Conservation (phyloP, 2,888 invertebrate species). For the Notocelia uddmanniana region DNA sequence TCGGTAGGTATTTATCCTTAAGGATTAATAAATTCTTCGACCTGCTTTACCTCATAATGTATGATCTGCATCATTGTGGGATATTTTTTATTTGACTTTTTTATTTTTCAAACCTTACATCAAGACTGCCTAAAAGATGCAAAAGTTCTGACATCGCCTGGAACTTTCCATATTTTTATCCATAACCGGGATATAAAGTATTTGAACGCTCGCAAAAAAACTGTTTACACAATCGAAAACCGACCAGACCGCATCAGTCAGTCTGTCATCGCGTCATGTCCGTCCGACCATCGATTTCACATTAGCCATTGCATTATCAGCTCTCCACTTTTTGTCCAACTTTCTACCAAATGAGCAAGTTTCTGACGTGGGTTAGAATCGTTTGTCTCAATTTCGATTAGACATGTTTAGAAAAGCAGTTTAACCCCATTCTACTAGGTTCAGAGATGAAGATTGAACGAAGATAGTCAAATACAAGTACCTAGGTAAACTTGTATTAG, state of each 20-base stretch:
- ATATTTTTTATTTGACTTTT: too few relatives aligned
- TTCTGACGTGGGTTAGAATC: constrained; percentile 30
- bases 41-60: too few relatives aligned
- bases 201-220: not conserved
- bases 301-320: constrained; percentile 60
- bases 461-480: not conserved
- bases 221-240: constrained; percentile 35
- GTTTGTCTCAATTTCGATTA: constrained; percentile 40
- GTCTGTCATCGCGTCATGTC: constrained; percentile 53
- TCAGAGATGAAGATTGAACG: not conserved
- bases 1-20: too few relatives aligned
- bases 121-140: too few relatives aligned
- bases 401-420: not conserved
- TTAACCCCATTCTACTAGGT: not conserved
- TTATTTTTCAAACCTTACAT: too few relatives aligned
- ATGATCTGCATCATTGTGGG: too few relatives aligned
- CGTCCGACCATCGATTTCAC: constrained; percentile 69
- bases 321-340: constrained; percentile 35
- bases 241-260: constrained; percentile 51
- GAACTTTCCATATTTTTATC: too few relatives aligned
- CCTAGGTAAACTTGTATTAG: too few relatives aligned
- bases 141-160: too few relatives aligned
- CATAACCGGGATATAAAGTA: too few relatives aligned
- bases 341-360: constrained; percentile 37
- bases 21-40: too few relatives aligned